Evolutionary conservation across 2,113 vertebrate species (phyloP).

Genomic region (Festucalex cinctus): DNA sequence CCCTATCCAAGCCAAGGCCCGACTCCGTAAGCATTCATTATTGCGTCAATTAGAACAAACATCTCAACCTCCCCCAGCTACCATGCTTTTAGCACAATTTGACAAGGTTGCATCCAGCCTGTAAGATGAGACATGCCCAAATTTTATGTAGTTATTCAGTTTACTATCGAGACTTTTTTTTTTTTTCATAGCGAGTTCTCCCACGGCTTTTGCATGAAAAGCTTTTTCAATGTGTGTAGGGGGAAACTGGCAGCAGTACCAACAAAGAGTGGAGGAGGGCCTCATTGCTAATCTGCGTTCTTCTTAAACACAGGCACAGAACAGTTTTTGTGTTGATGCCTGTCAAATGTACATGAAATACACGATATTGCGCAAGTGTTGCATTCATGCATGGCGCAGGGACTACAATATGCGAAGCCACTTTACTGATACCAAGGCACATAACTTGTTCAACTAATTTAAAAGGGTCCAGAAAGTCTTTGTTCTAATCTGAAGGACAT

Average conservation of each 20-base stretch:
- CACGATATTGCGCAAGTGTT: slow-evolving; percentile 16
- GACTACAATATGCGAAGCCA: slow-evolving; percentile 3
- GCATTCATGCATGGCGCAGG: slow-evolving; percentile 9
- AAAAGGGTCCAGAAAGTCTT: slow-evolving; percentile 17
- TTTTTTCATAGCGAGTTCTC: slow-evolving; percentile 42
- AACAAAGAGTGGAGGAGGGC: slow-evolving; percentile 54
- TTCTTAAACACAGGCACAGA: slow-evolving; percentile 45
- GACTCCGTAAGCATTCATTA: slow-evolving; percentile 73
- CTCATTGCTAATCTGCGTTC: slow-evolving; percentile 59
- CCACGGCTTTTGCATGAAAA: slow-evolving; percentile 66
- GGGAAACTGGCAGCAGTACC: slow-evolving; percentile 49
- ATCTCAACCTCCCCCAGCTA: slow-evolving; percentile 69
- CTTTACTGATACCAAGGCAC: background rate
- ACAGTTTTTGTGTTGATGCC: slow-evolving; percentile 42
- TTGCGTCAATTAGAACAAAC: slow-evolving; percentile 78
- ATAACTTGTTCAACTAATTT: slow-evolving; percentile 25
- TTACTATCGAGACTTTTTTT: slow-evolving; percentile 65
- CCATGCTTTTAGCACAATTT: slow-evolving; percentile 67
- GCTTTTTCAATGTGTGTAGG: slow-evolving; percentile 69
- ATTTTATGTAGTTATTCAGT: slow-evolving; percentile 75
- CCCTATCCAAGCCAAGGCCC: slow-evolving; percentile 65
- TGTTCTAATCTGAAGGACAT: slow-evolving; percentile 33
- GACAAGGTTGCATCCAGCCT: slow-evolving; percentile 68
- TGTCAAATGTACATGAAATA: slow-evolving; percentile 35
- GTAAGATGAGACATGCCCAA: slow-evolving; percentile 63